phyloP scores from a whole-genome alignment of 2,797 vertebrate species.

The Oreonectes daqikongensis region DNA sequence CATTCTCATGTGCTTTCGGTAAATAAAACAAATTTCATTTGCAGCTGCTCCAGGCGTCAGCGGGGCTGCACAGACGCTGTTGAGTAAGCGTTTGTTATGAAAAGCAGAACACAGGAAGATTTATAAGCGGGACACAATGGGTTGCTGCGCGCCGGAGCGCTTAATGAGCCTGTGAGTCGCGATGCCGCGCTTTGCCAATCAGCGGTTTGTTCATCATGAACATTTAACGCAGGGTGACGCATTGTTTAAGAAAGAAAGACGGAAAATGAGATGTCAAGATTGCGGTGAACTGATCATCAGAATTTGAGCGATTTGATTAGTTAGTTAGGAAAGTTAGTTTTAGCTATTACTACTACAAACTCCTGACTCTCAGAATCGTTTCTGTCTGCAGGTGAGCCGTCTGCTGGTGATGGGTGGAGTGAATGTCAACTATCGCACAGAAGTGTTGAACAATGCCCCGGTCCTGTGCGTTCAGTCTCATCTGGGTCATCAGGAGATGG shows the following conservation, averaged over 20 bases:
- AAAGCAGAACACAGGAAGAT: constrained; percentile 59
- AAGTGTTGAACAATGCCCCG: constrained; percentile 94
- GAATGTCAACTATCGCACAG: constrained; percentile 95
- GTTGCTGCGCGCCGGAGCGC: constrained; percentile 31
- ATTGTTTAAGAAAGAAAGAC: constrained; percentile 29
- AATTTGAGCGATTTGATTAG: background rate
- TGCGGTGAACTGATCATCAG: background rate
- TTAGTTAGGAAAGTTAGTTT: background rate
- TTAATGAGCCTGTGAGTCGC: constrained; percentile 43
- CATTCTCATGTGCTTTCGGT: constrained; percentile 39
- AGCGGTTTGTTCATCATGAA: constrained; percentile 47
- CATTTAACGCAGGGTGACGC: constrained; percentile 36
- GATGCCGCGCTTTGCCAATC: constrained; percentile 49
- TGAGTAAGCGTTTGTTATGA: constrained; percentile 64
- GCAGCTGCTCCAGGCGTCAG: constrained; percentile 46
- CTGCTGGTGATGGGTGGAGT: constrained; percentile 94
- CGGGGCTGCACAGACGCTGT: constrained; percentile 54
- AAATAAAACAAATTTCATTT: constrained; percentile 57
- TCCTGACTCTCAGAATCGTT: background rate
- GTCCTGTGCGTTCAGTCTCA: constrained; percentile 93
- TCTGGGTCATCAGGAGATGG: constrained; percentile 93
- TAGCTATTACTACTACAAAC: background rate
- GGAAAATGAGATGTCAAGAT: background rate
- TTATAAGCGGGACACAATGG: constrained; percentile 61
- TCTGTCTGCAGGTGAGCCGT: constrained; percentile 87